A percentile compares a stretch with the other conserved stretches of the same genome.
These are phyloP conservation scores for Adineta ricciae DNA, from an alignment of 2,888 invertebrate genomes.

Conservation along the genomic window DNA sequence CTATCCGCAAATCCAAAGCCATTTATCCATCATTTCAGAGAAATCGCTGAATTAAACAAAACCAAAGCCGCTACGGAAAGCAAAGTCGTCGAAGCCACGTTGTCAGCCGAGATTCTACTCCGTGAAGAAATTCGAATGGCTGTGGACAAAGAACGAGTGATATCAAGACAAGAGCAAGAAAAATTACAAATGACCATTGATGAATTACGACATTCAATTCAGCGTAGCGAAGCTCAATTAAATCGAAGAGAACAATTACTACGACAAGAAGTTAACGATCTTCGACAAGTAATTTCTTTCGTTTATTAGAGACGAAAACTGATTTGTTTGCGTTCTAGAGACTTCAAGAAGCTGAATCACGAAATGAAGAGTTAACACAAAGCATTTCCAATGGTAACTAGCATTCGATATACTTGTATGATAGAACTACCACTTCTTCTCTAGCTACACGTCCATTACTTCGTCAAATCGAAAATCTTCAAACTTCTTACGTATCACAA, in stretches of 20 bases:
- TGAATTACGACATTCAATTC: slow-evolving; percentile 53
- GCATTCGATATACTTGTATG: background rate
- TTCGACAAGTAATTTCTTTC: slow-evolving; percentile 58
- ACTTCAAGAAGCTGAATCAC: slow-evolving; percentile 34
- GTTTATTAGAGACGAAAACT: too few relatives aligned
- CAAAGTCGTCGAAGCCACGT: slow-evolving; percentile 52
- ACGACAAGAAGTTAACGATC: slow-evolving; percentile 61
- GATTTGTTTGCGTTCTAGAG: slow-evolving; percentile 23
- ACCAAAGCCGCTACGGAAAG: slow-evolving; percentile 55
- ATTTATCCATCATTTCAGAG: slow-evolving; percentile 46
- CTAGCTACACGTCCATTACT: slow-evolving; percentile 65
- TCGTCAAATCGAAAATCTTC: slow-evolving; percentile 67
- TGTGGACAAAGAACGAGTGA: slow-evolving; percentile 38
- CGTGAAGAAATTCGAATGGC: slow-evolving; percentile 50
- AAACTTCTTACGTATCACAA: slow-evolving; percentile 55
- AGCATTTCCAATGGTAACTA: slow-evolving; percentile 31
- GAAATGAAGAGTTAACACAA: slow-evolving; percentile 35
- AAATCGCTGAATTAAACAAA: slow-evolving; percentile 58
- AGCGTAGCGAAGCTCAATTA: slow-evolving; percentile 54
- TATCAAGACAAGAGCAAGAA: slow-evolving; percentile 29
- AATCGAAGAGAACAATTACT: slow-evolving; percentile 59
- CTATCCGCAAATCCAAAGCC: too few relatives aligned
- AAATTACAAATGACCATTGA: slow-evolving; percentile 41
- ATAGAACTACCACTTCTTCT: slow-evolving; percentile 24
- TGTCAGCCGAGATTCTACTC: slow-evolving; percentile 51